Percentiles rank a stretch among this genome's conserved stretches.
Conservation (phyloP, 2,113 vertebrate genomes). For the Channa argus region DNA sequence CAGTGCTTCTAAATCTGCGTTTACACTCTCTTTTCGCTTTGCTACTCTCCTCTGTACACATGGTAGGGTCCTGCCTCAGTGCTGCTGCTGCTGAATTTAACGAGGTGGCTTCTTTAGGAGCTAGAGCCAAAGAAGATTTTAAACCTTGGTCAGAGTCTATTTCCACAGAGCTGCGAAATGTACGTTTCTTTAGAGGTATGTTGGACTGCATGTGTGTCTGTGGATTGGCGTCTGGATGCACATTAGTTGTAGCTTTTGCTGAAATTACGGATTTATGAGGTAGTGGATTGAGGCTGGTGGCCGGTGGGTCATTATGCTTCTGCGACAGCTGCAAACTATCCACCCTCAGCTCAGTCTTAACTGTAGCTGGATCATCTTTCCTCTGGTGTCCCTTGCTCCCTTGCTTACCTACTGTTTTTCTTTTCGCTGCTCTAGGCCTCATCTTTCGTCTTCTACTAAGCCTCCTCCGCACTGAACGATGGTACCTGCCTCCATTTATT, state of each 20-base stretch:
- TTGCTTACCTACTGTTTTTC: constrained; percentile 41
- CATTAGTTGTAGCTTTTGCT: constrained; percentile 30
- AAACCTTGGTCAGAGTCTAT: constrained; percentile 62
- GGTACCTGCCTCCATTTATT: constrained; percentile 38
- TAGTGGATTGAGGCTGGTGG: constrained; percentile 57
- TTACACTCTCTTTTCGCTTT: constrained; percentile 23
- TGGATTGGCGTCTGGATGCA: constrained; percentile 57
- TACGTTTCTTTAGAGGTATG: constrained; percentile 85
- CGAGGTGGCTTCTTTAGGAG: constrained; percentile 28
- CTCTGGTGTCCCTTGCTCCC: constrained; percentile 15
- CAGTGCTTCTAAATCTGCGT: constrained; percentile 23
- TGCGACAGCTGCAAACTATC: constrained; percentile 13
- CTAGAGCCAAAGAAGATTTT: constrained; percentile 32
- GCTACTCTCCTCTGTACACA: constrained; percentile 21
- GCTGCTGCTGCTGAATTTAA: constrained; percentile 11
- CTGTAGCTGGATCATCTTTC: neutral
- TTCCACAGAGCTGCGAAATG: constrained; percentile 80
- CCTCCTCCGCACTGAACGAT: constrained; percentile 14
- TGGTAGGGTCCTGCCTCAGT: neutral
- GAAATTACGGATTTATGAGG: constrained; percentile 55
- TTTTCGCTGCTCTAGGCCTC: constrained; percentile 47
- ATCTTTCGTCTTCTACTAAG: constrained; percentile 27
- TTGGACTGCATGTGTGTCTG: constrained; percentile 79
- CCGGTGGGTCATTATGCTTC: constrained; percentile 18
- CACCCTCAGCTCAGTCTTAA: constrained; percentile 9